Evolutionary conservation across 2,113 vertebrate genomes (phyloP), one percentile per base, ranked within the genome.

Genomic region (Syrmaticus mikado): DNA sequence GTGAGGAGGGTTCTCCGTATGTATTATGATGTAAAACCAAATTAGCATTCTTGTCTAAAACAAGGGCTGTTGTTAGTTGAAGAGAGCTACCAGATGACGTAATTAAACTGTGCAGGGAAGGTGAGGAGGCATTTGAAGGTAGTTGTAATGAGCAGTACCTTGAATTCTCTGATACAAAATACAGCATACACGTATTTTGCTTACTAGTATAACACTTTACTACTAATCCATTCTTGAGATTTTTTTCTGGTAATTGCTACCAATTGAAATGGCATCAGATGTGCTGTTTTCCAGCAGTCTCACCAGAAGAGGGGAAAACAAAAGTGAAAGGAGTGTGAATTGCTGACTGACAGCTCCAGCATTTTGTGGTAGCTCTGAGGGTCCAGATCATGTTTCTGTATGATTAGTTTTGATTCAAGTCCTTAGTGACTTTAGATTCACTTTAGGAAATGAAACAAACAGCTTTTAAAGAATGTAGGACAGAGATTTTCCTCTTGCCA

Each of bases 1-100:
- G 96, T 98, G 89, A 92, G 85, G 71, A 93, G 91, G 70, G 98
- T 98, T 89, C 96, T 98, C 25, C 17, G 75, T 1, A 40, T 97
- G 21, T 95, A 95, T 43, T 60, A 87, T 2, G 36, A 92, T 8
- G 0, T 93, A 13, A 94, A 95, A 52, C 57, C 85, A 0, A 92
- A 52, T 80, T 93, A 94, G 15, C 15, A 17, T 53, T n/a, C 18
- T 5, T 62, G 40, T 38, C 66, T 3, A 2, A 53, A 87, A 36
- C 25, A 40, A 10, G 40, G 38, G 21, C 66, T 60, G n/a, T 45
- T 41, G 40, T 60, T 0, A 2, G 34, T 30, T 24, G 58, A 2
- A 20, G 74, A 52, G 45, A 36, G 1, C 13, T 12, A 4, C 34
- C 21, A 4, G 38, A 28, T 27, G 53, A 28, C 25, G 8, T 40